Conservation (phyloP, 2,113 vertebrate species). For the Ciconia stormi region DNA sequence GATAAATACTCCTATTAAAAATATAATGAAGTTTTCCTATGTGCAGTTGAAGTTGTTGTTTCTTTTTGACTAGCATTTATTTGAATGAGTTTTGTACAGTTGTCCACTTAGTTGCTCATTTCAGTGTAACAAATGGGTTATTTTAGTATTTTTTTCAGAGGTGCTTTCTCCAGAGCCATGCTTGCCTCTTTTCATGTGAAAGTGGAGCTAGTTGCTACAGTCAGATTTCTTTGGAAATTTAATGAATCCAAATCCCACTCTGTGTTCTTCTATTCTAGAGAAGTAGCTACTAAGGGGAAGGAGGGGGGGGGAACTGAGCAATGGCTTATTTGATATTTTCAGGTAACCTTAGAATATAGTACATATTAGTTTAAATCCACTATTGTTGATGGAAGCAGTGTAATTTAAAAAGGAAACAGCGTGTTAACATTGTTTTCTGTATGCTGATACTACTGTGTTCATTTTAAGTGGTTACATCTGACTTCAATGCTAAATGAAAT, state of each 20-base stretch:
- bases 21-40: background rate
- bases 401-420: background rate
- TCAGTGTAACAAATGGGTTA: background rate
- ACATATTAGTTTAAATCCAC: background rate
- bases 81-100: background rate
- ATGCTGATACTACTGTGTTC: background rate
- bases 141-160: slow-evolving; percentile 38
- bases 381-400: background rate
- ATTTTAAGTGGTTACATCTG: background rate
- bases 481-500: background rate
- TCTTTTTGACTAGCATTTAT: background rate
- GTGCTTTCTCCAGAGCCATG: background rate
- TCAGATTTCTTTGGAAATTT: background rate
- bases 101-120: background rate
- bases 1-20: background rate
- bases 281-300: slow-evolving; percentile 10
- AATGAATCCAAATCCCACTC: background rate
- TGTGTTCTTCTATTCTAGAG: background rate
- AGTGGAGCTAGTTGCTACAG: slow-evolving; percentile 5
- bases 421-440: background rate
- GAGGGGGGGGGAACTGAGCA: background rate
- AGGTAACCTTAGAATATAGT: background rate
- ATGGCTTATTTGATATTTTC: background rate
- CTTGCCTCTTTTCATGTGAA: background rate
- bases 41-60: background rate